Evolutionary conservation across 37 sponge, comb jelly and placozoan species (phyloP), one percentile per base, ranked within the genome.

Genomic region (Petrosia ficiformis): DNA sequence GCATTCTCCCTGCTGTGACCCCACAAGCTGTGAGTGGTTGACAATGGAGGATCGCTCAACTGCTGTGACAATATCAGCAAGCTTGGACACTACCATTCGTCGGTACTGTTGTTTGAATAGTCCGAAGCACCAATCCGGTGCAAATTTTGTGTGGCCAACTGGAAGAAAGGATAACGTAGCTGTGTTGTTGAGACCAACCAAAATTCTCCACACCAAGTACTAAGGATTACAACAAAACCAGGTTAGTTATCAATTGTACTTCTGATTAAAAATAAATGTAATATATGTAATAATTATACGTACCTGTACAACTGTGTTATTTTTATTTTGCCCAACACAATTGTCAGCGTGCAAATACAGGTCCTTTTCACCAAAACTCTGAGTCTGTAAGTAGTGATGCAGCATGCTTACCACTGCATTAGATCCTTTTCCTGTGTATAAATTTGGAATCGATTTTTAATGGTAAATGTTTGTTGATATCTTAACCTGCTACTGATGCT

Each of bases 21-120:
- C 69, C 5, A 68, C 69, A 8, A 68, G 69, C 37, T 68, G 69
- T 8, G 69, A 6, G 11, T 22, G n/a, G 14, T 68, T 68, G 19
- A 68, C 69, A 32, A 38, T 41, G 11, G 69, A n/a, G 19, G 69
- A 68, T 11, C 4, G 21, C 40, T 68, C 37, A 32, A 68, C 37
- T 4, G 37, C 69, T 3, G 33, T 41, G 10, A 48, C 10, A 48
- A 48, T 16, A 48, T 48, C 54, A 48, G 10, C 16, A 48, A 48
- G 54, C 16, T 10, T 19, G 54, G 14, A 19, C 16, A 48, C 54
- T 10, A 48, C 16, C 14, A 10, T 48, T 48, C 16, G 10, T 16
- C 54, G 54, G 16, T 48, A 48, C 16, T 16, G 10, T 48, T 48
- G 10, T 16, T 48, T 48, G 10, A 48, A n/a, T n/a, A n/a, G n/a